Percentiles rank a stretch among this genome's conserved stretches.
Evolutionary conservation across 1,140 invertebrate species (phyloP).

Genomic region (Diplogasteroides magnus): DNA sequence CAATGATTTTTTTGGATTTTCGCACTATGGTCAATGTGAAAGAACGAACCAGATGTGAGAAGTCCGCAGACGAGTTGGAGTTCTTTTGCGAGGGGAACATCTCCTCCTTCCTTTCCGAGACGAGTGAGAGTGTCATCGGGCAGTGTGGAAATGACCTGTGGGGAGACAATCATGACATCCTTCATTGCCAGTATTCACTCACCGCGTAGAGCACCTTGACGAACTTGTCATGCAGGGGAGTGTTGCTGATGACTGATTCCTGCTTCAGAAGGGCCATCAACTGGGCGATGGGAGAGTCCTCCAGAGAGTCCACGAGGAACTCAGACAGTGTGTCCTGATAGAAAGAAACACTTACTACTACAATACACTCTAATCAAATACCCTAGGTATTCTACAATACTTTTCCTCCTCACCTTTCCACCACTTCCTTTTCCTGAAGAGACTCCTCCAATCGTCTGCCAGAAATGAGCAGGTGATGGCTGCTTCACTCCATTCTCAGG

Average conservation of each 20-base stretch:
- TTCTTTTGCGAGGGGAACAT: constrained; percentile 9
- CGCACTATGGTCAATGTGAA: too few relatives aligned
- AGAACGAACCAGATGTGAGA: constrained; percentile 11
- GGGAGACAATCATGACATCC: too few relatives aligned
- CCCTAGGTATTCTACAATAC: neutral
- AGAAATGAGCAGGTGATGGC: constrained; percentile 20
- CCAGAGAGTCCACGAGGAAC: constrained; percentile 2
- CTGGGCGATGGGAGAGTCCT: constrained; percentile 4
- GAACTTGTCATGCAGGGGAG: constrained; percentile 13
- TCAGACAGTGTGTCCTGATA: neutral
- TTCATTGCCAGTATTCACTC: neutral
- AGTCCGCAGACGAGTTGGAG: constrained; percentile 12
- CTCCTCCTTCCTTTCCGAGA: neutral
- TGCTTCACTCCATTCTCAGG: constrained; percentile 11
- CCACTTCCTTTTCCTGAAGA: too few relatives aligned
- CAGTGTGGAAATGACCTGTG: constrained; percentile 22
- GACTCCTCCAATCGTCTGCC: constrained; percentile 9
- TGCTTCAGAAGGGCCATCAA: constrained; percentile 5
- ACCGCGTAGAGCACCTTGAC: constrained; percentile 3
- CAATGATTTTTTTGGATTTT: too few relatives aligned
- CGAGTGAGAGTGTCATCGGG: constrained; percentile 20
- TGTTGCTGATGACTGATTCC: constrained; percentile 1
- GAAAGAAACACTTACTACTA: neutral
- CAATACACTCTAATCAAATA: constrained; percentile 1
- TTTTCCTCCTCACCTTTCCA: too few relatives aligned